Evolutionary conservation across 1,140 invertebrate genomes (phyloP), one percentile per base, ranked within the genome.

Genomic region (Apis dorsata): DNA sequence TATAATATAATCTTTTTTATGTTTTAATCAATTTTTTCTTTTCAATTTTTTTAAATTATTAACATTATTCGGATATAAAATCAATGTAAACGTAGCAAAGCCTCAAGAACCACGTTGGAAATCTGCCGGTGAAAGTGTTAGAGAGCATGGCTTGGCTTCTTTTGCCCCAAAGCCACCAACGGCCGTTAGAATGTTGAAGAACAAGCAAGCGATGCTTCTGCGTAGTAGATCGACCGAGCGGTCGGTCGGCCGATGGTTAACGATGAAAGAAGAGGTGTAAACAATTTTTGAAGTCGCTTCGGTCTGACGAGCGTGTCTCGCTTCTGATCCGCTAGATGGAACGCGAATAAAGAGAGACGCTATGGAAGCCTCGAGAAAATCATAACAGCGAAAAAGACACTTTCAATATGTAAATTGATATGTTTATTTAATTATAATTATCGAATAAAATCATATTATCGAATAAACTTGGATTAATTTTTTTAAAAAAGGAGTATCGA

Each of bases 111-210:
- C 71, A 80, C 87, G 87, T 92, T 93, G 92, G 92, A 92, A 92
- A 93, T 91, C 91, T 86, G 70, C 80, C 79, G 90, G 92, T 93
- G 91, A 93, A 93, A 92, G 92, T 93, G 91, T 90, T 92, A 72
- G 79, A 88, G 85, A 85, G 80, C 88, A 85, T 83, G 75, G 81
- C 81, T 78, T 70, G 75, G 81, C 81, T 78, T 70, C 81, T 87
- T 74, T 70, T 59, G 73, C 71, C 62, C 66, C 63, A 65, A 79
- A 71, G 24, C 17, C 59, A 81, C 17, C 55, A 79, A 59, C 73
- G 60, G 63, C 62, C 62, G 71, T 83, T 88, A 79, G 79, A 88
- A 85, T 85, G 85, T 71, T 82, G 55, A 79, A 79, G 78, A 73
- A 71, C 19, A 51, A 84, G 60, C 72, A 55, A 86, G 78, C 77